Conservation (phyloP, 2,113 vertebrate genomes). For the Neolamprologus longior region DNA sequence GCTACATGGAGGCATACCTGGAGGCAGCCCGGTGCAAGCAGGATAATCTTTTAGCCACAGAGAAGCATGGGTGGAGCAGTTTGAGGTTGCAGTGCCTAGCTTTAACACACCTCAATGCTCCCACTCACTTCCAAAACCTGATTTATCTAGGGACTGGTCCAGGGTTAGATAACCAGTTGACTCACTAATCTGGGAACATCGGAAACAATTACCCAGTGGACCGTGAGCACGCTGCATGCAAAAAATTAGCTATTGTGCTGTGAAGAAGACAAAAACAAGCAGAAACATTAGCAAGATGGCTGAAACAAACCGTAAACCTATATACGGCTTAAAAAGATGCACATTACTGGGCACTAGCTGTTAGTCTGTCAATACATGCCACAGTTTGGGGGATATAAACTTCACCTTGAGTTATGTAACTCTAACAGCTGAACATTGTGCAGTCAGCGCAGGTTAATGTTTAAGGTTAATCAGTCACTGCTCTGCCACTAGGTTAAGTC, state of each 20-base stretch:
- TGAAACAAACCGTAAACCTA: background rate
- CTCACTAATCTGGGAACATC: background rate
- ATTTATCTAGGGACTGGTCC: background rate
- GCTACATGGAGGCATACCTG: background rate
- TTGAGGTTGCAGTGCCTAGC: background rate
- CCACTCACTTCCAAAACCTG: background rate
- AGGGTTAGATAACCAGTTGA: background rate
- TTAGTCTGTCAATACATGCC: background rate
- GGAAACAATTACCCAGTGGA: slow-evolving; percentile 7
- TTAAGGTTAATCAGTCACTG: background rate
- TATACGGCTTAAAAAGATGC: background rate
- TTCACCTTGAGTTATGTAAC: background rate
- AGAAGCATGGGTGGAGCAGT: background rate
- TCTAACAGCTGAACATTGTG: background rate
- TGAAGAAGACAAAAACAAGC: background rate
- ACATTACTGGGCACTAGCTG: fast-evolving
- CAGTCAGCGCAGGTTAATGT: background rate
- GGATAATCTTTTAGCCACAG: background rate
- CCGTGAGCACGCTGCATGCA: background rate
- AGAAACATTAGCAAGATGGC: background rate
- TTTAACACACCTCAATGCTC: background rate
- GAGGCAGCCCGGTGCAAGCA: background rate
- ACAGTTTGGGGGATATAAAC: background rate
- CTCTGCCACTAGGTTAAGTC: background rate
- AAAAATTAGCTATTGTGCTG: background rate